These are phyloP conservation scores for Drosophila seclusa DNA, from an alignment of 2,888 invertebrate species.

Conservation along the genomic window DNA sequence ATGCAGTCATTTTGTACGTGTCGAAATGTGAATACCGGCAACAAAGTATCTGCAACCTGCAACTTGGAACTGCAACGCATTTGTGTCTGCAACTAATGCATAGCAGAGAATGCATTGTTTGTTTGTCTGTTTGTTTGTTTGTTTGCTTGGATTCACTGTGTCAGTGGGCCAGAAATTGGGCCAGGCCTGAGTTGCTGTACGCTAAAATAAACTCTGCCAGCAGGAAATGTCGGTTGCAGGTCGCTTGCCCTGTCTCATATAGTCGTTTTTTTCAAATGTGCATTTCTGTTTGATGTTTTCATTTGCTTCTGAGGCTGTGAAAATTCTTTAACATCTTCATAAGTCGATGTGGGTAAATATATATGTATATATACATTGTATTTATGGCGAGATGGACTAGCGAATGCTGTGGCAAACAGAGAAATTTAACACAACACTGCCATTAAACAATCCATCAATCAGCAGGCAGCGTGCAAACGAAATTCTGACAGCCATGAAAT, in stretches of 20 bases:
- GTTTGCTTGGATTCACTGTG: constrained; percentile 31
- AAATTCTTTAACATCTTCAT: constrained; percentile 41
- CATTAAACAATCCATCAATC: constrained; percentile 71
- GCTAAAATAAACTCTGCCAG: constrained; percentile 60
- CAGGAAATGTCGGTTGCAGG: constrained; percentile 64
- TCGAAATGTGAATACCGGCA: constrained; percentile 67
- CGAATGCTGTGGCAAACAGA: constrained; percentile 1
- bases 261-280: neutral
- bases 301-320: constrained; percentile 31
- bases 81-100: constrained; percentile 50
- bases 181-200: constrained; percentile 38
- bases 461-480: constrained; percentile 63
- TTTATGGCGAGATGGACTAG: constrained; percentile 15
- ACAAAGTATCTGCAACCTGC: constrained; percentile 48
- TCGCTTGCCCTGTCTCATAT: neutral
- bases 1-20: constrained; percentile 54
- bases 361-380: neutral
- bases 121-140: constrained; percentile 10
- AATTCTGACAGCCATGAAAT: constrained; percentile 77
- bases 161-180: constrained; percentile 63
- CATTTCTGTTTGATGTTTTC: constrained; percentile 51
- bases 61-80: constrained; percentile 35
- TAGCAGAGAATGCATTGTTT: constrained; percentile 26
- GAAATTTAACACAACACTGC: constrained; percentile 14
- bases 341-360: constrained; percentile 17